phyloP scores from a whole-genome alignment of 2,888 invertebrate species.

The Axea sp. region DNA sequence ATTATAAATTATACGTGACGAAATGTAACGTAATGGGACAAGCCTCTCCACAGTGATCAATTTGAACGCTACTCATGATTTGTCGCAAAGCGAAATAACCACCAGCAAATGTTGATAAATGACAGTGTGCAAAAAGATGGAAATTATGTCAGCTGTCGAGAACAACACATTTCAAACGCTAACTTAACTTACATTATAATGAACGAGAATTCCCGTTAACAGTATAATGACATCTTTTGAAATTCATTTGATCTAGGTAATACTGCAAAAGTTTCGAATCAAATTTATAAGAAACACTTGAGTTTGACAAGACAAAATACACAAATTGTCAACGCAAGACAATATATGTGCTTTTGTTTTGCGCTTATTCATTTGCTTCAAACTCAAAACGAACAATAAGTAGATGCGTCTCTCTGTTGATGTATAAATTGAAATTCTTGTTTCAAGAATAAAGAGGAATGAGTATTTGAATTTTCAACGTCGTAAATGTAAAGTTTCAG shows the following conservation, averaged over 20 bases:
- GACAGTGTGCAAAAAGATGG: constrained; percentile 1
- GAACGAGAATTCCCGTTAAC: constrained; percentile 4
- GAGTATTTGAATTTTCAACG: constrained; percentile 1
- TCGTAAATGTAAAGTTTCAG: constrained; percentile 13
- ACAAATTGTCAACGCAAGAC: constrained; percentile 5
- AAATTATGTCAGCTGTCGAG: constrained; percentile 18
- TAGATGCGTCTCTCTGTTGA: constrained; percentile 7
- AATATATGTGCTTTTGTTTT: constrained; percentile 9
- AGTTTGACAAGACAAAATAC: background rate
- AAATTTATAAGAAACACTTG: constrained; percentile 15
- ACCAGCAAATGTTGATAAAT: constrained; percentile 20
- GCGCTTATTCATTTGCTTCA: too few relatives aligned
- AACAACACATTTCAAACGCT: constrained; percentile 4
- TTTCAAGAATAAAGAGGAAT: constrained; percentile 7
- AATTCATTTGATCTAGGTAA: background rate
- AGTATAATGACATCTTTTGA: too few relatives aligned
- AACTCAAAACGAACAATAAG: too few relatives aligned
- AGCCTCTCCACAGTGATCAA: too few relatives aligned
- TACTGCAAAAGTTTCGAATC: background rate
- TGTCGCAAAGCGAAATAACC: constrained; percentile 26
- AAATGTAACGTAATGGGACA: too few relatives aligned
- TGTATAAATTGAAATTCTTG: constrained; percentile 26
- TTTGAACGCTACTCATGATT: constrained; percentile 12
- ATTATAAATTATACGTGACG: too few relatives aligned
- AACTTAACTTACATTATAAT: constrained; percentile 24